Base-by-base conservation (phyloP, 2,888 invertebrate species). In the Agrilus mali region DNA sequence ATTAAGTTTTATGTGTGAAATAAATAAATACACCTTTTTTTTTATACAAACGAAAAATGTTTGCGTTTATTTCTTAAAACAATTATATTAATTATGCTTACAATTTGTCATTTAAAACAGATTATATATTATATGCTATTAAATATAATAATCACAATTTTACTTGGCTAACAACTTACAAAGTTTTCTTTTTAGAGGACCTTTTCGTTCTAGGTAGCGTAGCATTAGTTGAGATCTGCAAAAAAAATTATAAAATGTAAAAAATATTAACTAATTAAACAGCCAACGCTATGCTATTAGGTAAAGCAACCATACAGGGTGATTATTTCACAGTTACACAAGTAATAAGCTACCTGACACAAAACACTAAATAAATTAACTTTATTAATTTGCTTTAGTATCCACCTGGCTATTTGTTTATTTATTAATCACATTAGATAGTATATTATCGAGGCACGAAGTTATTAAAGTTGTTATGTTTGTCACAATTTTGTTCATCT, bases 151-250 rank as follows among this genome's bases (percentile, higher is more conserved):
- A 42, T 41, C 40, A 44, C 37, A 44, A 44, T 41, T 20, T 38
- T 33, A 43, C 35, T 40, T 42, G 39, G 38, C 38, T 35, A 22
- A 31, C 43, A 32, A 36, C 48, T 60, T 56, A 64, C 41, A 63
- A 45, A 43, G 66, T 76, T 72, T 81, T 82, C 72, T 82, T 79
- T 73, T 82, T 83, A 63, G 71, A 75, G 49, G 78, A 66, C 67
- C 82, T 82, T 73, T 81, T 82, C 70, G 74, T 76, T 64, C 82
- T 76, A 54, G 83, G 83, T 54, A 84, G 72, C 54, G 83, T 83
- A 61, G 82, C 80, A 65, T 75, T 77, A 68, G 74, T 69, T 67
- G 74, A 69, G 64, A 78, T 77, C 80, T 80, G 73, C 59, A 79
- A 77, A 67, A 67, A 68, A 67, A 72, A 66, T 53, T 46, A n/a